Conservation (phyloP, 1,140 invertebrate genomes). For the Platorchestia sp. region DNA sequence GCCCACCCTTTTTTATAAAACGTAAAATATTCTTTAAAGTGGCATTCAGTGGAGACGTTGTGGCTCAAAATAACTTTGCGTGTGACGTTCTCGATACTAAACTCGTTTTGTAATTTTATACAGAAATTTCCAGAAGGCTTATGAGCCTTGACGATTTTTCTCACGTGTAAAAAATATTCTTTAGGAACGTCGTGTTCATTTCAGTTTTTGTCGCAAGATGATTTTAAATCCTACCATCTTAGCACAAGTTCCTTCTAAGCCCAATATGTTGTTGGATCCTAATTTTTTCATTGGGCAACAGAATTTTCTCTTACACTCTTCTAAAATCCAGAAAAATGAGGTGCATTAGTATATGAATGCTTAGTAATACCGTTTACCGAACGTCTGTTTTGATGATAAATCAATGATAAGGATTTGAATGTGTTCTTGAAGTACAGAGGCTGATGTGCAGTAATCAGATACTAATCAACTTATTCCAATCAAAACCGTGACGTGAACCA, state of each 20-base stretch:
- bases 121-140: neutral
- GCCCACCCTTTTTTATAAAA: neutral
- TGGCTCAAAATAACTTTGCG: neutral
- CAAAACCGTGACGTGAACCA: no score
- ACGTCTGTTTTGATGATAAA: neutral
- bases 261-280: neutral
- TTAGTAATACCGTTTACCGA: neutral
- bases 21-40: neutral
- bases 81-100: neutral
- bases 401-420: no score
- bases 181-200: neutral
- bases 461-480: no score
- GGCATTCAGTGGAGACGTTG: neutral
- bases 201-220: neutral
- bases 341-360: no score
- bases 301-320: neutral
- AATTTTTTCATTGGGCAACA: neutral
- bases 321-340: neutral
- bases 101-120: no score
- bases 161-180: neutral
- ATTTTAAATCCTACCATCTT: neutral
- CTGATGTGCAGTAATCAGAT: no score
- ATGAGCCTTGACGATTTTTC: neutral
- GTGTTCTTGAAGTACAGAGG: no score
- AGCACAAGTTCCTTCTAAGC: neutral